Evolutionary conservation across 2,113 vertebrate genomes (phyloP), one percentile per base, ranked within the genome.

Genomic region (Galeopterus variegatus): DNA sequence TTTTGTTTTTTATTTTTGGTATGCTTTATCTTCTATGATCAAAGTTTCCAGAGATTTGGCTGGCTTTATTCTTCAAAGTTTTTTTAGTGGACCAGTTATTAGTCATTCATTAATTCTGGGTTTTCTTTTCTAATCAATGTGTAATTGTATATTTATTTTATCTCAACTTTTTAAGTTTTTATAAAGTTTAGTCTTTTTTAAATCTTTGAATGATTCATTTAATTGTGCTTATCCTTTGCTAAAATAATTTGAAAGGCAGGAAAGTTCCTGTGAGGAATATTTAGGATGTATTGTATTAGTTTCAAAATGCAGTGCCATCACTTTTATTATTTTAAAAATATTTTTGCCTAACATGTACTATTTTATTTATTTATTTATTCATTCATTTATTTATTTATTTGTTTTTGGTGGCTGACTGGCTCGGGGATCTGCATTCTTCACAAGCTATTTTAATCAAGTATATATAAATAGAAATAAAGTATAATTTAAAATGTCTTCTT

Each of bases 1-100:
- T 41, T 41, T 41, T 41, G 41, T 41, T 41, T 41, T 41, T 41
- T 41, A 41, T 41, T 15, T 77, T 48, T 12, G 1, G 45, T 23
- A 50, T 50, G n/a, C 54, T 72, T 90, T 50, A n/a, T 41, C 75
- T 85, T 23, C 18, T 72, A 65, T 23, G 6, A 28, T 67, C 8
- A 86, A 56, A 82, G 17, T 86, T 91, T 52, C 41, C 67, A 92
- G 11, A 60, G 52, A 76, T 94, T 41, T 62, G 8, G 8, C 26
- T 91, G 8, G 60, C 15, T 82, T 88, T 88, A 69, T 75, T 88
- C 50, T 67, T 80, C 72, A 36, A 83, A 31, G 81, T 81, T 69
- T 91, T 76, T 54, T 62, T 8, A 75, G n/a, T 18, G 54, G 15
- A 79, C 6, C n/a, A 70, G 23, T 2, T 88, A 62, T 88, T 64